A percentile compares a stretch with the other conserved stretches of the same genome.
These are phyloP conservation scores for Dynastes tityus DNA, from an alignment of 2,888 invertebrate genomes.

Conservation along the genomic window DNA sequence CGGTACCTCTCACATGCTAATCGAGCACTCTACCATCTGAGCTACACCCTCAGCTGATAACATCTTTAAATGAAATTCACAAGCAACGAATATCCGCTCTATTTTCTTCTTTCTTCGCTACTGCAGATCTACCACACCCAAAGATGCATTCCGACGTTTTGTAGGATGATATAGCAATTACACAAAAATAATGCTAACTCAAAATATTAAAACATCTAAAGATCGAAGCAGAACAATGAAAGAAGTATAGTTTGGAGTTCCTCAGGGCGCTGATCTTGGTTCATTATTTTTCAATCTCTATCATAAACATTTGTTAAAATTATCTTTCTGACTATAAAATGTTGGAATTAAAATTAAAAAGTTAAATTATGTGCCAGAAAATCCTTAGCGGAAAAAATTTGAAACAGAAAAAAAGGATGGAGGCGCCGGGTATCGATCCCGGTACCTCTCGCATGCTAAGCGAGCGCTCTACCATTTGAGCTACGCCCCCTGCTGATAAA, in stretches of 20 bases:
- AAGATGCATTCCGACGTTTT: neutral
- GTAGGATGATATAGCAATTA: neutral
- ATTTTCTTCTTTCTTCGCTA: too few relatives aligned
- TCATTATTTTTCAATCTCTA: too few relatives aligned
- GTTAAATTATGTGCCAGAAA: too few relatives aligned
- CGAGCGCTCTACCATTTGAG: slow-evolving; percentile 74
- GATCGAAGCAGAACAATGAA: neutral
- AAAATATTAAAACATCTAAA: neutral
- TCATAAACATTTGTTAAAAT: too few relatives aligned
- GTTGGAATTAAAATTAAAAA: too few relatives aligned
- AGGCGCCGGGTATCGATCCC: slow-evolving; percentile 72
- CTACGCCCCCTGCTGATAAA: slow-evolving; percentile 64
- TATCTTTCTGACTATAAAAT: too few relatives aligned
- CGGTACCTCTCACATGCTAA: slow-evolving; percentile 75
- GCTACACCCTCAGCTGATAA: slow-evolving; percentile 66
- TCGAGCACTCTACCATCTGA: slow-evolving; percentile 74
- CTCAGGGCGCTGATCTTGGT: neutral
- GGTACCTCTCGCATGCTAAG: slow-evolving; percentile 74
- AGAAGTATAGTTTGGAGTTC: neutral
- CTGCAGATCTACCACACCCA: neutral
- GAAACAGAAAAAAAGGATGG: slow-evolving; percentile 52
- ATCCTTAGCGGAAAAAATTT: too few relatives aligned
- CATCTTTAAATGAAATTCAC: too few relatives aligned
- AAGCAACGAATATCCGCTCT: too few relatives aligned
- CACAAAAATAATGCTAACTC: neutral